These are phyloP conservation scores for Drusus annulatus DNA, from an alignment of 1,140 invertebrate genomes.

Conservation along the genomic window DNA sequence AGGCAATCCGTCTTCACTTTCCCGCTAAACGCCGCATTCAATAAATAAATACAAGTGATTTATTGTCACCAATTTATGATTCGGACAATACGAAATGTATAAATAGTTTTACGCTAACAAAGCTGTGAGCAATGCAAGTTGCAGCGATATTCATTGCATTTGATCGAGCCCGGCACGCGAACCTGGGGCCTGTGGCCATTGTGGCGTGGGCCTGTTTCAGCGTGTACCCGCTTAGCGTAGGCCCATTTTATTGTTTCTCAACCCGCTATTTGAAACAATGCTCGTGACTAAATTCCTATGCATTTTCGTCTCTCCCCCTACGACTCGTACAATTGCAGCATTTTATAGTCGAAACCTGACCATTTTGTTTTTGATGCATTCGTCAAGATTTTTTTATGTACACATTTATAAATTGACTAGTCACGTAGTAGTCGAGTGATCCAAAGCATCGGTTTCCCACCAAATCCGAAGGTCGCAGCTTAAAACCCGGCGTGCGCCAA, in stretches of 20 bases:
- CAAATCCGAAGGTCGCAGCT: too few species aligned
- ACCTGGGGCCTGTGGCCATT: not conserved
- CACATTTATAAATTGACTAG: too few species aligned
- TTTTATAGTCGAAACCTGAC: not conserved
- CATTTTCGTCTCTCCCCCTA: not conserved
- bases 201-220: not conserved
- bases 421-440: too few species aligned
- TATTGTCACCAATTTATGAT: constrained; percentile 47
- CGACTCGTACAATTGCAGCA: not conserved
- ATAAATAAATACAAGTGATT: constrained; percentile 46
- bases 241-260: not conserved
- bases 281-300: constrained; percentile 12
- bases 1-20: constrained; percentile 11
- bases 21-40: constrained; percentile 37
- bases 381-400: too few species aligned
- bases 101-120: constrained; percentile 43
- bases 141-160: constrained; percentile 40
- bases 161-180: too few species aligned
- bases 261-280: constrained; percentile 27
- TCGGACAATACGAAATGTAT: constrained; percentile 42
- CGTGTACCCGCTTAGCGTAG: not conserved
- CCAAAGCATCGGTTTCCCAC: too few species aligned
- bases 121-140: not conserved
- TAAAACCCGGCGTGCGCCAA: too few species aligned
- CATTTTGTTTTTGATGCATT: too few species aligned